Evolutionary conservation across 2,797 vertebrate species (phyloP).

Genomic region (Acanthurus leucopareius): DNA sequence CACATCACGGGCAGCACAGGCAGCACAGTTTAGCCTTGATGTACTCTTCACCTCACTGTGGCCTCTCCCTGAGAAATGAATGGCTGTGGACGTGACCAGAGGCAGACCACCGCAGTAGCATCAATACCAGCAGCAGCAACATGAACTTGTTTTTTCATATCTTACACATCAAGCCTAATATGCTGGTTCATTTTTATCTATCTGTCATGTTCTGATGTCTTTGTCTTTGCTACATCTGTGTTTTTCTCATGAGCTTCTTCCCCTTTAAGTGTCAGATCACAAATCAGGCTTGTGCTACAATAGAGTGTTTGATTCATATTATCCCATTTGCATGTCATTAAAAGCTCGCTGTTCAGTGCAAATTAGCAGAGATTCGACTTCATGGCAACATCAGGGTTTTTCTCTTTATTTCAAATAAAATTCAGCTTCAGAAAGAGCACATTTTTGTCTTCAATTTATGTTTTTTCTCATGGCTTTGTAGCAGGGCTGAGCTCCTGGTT

Average conservation of each 20-base stretch:
- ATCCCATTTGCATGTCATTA: slow-evolving; percentile 35
- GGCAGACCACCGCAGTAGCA: slow-evolving; percentile 55
- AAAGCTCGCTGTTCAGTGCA: not conserved
- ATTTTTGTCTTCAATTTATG: slow-evolving; percentile 17
- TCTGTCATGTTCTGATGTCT: not conserved
- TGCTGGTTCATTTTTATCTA: not conserved
- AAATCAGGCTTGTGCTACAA: slow-evolving; percentile 21
- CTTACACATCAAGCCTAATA: slow-evolving; percentile 39
- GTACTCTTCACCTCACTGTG: slow-evolving; percentile 49
- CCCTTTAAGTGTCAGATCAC: slow-evolving; percentile 35
- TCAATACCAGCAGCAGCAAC: slow-evolving; percentile 59
- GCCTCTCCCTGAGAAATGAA: slow-evolving; percentile 48
- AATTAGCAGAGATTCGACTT: not conserved
- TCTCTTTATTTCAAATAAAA: not conserved
- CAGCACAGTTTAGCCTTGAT: slow-evolving; percentile 32
- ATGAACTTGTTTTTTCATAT: slow-evolving; percentile 26
- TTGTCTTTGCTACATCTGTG: slow-evolving; percentile 23
- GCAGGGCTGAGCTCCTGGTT: slow-evolving; percentile 47
- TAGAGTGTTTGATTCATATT: slow-evolving; percentile 27
- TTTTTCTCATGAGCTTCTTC: slow-evolving; percentile 13
- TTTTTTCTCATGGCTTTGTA: slow-evolving; percentile 11
- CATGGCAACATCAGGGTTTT: not conserved
- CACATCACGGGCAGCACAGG: slow-evolving; percentile 8
- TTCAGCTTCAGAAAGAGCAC: not conserved
- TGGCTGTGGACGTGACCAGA: slow-evolving; percentile 50